phyloP scores from a whole-genome alignment of 2,888 invertebrate species.

The Nephrotoma guestfalica region DNA sequence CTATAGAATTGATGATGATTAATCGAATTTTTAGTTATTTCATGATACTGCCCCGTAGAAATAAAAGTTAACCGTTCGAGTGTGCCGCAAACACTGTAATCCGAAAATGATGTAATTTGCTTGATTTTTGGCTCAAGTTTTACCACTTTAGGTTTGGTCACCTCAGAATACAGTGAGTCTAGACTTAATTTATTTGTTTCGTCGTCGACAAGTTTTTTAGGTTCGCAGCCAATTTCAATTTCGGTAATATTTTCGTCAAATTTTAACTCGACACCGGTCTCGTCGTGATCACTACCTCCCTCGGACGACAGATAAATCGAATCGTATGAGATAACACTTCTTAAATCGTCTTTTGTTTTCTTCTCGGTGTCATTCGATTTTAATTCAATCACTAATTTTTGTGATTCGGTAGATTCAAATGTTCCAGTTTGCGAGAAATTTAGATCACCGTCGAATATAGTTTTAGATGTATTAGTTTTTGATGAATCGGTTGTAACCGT shows the following conservation, averaged over 20 bases:
- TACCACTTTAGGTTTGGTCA: constrained; percentile 40
- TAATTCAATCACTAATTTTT: constrained; percentile 1
- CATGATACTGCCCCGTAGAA: constrained; percentile 11
- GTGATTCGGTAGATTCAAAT: not conserved
- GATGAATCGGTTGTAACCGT: constrained; percentile 3
- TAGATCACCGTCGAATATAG: not conserved
- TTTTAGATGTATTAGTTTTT: not conserved
- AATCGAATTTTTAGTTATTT: not conserved
- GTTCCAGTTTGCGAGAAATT: not conserved
- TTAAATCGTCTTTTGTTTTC: not conserved
- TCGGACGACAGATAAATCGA: constrained; percentile 32
- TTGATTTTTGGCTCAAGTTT: constrained; percentile 28
- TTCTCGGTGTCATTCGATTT: not conserved
- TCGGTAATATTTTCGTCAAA: not conserved
- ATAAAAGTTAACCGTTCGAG: constrained; percentile 17
- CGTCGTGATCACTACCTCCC: constrained; percentile 18
- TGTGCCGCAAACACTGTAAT: constrained; percentile 16
- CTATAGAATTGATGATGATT: constrained; percentile 48
- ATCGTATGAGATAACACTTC: constrained; percentile 27
- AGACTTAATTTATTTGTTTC: constrained; percentile 6
- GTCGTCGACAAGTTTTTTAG: constrained; percentile 7
- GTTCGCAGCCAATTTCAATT: not conserved
- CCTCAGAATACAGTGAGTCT: constrained; percentile 19
- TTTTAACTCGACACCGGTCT: constrained; percentile 12
- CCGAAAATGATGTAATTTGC: constrained; percentile 22